These are phyloP conservation scores for Coccyzus lansbergi DNA, from an alignment of 2,797 vertebrate species.

Conservation along the genomic window DNA sequence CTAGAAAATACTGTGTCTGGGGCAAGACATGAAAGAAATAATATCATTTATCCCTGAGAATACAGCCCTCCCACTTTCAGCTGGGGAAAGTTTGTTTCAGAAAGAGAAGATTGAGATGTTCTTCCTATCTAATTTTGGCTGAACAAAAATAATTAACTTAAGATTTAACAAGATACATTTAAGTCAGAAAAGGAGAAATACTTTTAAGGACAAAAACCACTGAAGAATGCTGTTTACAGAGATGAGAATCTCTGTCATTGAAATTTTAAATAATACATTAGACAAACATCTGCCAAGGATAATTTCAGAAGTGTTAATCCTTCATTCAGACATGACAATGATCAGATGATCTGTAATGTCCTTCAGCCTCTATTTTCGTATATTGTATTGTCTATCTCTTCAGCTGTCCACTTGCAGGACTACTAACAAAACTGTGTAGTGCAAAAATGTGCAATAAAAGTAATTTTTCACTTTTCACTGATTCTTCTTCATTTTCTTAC, in stretches of 20 bases:
- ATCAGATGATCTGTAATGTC: not conserved
- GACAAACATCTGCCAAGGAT: conserved; percentile 27
- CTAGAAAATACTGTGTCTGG: not conserved
- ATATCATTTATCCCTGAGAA: not conserved
- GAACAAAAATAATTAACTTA: not conserved
- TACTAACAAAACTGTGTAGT: not conserved
- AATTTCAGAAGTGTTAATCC: conserved; percentile 29
- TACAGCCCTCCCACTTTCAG: not conserved
- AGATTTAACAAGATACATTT: not conserved
- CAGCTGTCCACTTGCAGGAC: not conserved
- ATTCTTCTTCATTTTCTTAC: not conserved
- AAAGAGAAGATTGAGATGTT: not conserved
- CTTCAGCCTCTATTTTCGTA: not conserved
- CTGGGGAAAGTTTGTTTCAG: not conserved
- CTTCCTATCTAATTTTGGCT: not conserved
- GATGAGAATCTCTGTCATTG: not conserved
- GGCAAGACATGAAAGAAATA: not conserved
- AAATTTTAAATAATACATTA: conserved; percentile 47
- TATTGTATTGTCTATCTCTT: not conserved
- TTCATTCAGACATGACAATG: not conserved
- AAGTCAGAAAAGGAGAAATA: conserved; percentile 9
- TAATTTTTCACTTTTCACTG: not conserved
- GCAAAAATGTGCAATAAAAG: conserved; percentile 18
- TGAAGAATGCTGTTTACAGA: conserved; percentile 25
- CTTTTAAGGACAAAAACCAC: not conserved